Conservation (phyloP, 2,888 invertebrate species). For the Sphaerophoria rueppellii region DNA sequence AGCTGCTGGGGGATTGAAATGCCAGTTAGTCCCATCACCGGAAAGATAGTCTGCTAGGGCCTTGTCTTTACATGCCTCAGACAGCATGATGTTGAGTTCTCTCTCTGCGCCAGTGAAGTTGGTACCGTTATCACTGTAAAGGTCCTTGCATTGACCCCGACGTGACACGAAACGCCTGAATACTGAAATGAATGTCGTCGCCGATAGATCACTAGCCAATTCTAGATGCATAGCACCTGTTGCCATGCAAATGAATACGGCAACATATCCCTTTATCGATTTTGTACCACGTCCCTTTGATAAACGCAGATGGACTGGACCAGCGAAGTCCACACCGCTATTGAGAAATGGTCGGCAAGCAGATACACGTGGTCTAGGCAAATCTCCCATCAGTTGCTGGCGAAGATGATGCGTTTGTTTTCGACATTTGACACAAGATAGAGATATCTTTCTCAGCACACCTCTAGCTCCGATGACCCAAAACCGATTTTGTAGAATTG, state of each 20-base stretch:
- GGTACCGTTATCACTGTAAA: conserved; percentile 12
- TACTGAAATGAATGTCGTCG: conserved; percentile 33
- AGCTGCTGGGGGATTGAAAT: conserved; percentile 31
- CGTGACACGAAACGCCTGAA: conserved; percentile 22
- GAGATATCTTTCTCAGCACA: background rate
- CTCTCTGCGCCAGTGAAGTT: conserved; percentile 24
- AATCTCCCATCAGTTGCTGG: conserved; percentile 11
- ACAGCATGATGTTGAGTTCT: conserved; percentile 1
- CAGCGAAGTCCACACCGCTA: background rate
- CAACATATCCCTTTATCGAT: background rate
- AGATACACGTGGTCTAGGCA: background rate
- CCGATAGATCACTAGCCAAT: conserved; percentile 16
- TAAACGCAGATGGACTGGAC: background rate
- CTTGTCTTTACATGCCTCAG: background rate
- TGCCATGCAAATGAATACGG: background rate
- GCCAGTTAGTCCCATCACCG: conserved; percentile 15
- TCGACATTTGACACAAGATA: background rate
- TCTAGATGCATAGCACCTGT: conserved; percentile 39
- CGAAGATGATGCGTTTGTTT: conserved; percentile 1
- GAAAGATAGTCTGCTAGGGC: conserved; percentile 1
- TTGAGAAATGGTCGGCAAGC: background rate
- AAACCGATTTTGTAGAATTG: background rate
- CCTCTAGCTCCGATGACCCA: background rate
- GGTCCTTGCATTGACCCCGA: background rate
- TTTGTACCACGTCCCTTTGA: background rate